Evolutionary conservation across 2,113 vertebrate genomes (phyloP), one percentile per base, ranked within the genome.

Genomic region (Dunckerocampus dactyliophorus): DNA sequence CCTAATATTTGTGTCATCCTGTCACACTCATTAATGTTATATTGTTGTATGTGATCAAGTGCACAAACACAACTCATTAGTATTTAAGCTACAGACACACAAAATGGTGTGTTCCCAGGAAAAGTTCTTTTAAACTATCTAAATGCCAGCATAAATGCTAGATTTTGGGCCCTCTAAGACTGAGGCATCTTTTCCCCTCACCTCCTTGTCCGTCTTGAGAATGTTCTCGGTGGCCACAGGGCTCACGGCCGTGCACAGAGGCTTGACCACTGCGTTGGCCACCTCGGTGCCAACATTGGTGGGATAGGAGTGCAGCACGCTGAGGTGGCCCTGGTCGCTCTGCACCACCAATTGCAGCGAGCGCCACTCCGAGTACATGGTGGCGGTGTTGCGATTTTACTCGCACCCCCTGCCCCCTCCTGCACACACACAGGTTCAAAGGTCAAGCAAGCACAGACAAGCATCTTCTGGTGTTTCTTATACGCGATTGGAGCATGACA

Each of bases 301-400:
- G 56, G 95, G 95, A 73, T 95, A 98, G 81, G 93, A 93, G 85
- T 98, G 95, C 79, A 98, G 90, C 14, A 98, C 95, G n/a, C 95
- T 98, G 76, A 94, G 93, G 76, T 96, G 93, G 52, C 95, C 94
- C 82, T 94, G 93, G 89, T 97, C 95, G 88, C 95, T 95, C 67
- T 96, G 94, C 86, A 97, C 92, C 76, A 96, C 92, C 85, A 96
- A 85, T 84, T 98, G 95, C 87, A 98, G 90, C 39, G 95, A 97
- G 86, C 95, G 92, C 95, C 95, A 98, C 89, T 98, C 95, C 8
- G 95, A 97, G 92, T 97, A 98, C 95, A 97, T 97, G 71, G 37
- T 46, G 70, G 80, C 74, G 71, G 37, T 46, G 70, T 82, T 71
- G 69, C 37, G 53, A 61, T 75, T 81, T 76, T 83, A 83, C 79